Percentiles rank a stretch among this genome's conserved stretches.
Evolutionary conservation across 2,113 vertebrate genomes (phyloP).

Genomic region (Pteropus alecto): DNA sequence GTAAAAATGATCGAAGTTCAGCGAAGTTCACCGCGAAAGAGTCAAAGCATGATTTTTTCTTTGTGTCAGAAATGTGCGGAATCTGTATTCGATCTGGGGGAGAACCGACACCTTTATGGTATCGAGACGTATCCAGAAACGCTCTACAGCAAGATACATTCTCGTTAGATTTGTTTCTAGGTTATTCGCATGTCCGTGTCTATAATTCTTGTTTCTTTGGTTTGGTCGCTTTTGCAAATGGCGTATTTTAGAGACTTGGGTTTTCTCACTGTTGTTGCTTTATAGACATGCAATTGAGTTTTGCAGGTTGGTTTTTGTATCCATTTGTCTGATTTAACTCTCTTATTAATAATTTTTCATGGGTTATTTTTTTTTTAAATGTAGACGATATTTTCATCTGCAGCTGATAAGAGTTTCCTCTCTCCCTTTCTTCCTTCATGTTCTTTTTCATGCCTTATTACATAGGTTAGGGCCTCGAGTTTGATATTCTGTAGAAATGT

Average conservation of each 20-base stretch:
- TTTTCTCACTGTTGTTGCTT: neutral
- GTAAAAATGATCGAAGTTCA: neutral
- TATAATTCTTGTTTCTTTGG: neutral
- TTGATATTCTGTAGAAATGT: neutral
- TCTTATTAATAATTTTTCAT: neutral
- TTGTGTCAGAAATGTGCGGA: too few relatives aligned
- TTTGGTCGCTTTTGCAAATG: neutral
- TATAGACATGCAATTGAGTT: neutral
- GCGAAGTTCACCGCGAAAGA: neutral
- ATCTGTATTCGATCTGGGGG: neutral
- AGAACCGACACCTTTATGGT: neutral
- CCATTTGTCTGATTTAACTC: neutral
- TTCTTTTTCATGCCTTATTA: neutral
- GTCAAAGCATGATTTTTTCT: neutral
- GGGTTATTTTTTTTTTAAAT: neutral
- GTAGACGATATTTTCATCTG: neutral
- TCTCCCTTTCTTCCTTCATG: neutral
- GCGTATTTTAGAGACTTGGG: neutral
- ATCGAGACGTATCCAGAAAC: neutral
- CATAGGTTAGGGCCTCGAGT: neutral
- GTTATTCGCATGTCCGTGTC: rapidly evolving
- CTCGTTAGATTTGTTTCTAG: neutral
- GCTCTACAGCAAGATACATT: rapidly evolving
- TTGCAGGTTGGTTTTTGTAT: neutral
- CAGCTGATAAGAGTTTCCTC: neutral